These are phyloP conservation scores for honey bee (Apis mellifera) DNA, from an alignment of 1,140 invertebrate species.

Conservation along the genomic window DNA sequence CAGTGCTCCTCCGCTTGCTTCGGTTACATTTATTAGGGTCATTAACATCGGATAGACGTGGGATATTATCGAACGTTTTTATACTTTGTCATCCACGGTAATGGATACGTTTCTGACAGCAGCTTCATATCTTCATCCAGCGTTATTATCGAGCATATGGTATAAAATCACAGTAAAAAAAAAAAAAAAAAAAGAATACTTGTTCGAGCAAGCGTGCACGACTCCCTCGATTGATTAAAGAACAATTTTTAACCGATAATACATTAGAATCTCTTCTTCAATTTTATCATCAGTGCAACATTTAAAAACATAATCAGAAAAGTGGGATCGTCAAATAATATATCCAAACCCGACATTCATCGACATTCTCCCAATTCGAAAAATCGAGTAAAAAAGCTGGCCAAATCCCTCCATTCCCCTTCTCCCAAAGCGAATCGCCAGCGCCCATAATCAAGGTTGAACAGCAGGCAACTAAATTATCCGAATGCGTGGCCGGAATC, in stretches of 20 bases:
- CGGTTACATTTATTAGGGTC: constrained; percentile 79
- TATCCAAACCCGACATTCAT: too few relatives aligned
- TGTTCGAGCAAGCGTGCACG: background rate
- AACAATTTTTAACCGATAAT: background rate
- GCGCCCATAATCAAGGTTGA: background rate
- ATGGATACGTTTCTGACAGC: constrained; percentile 41
- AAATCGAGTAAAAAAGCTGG: background rate
- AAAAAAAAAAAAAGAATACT: background rate
- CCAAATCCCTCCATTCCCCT: too few relatives aligned
- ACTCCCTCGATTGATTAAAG: background rate
- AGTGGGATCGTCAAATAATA: too few relatives aligned
- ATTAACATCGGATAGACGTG: constrained; percentile 79
- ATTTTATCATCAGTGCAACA: background rate
- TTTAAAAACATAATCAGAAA: too few relatives aligned
- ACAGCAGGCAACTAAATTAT: constrained; percentile 10
- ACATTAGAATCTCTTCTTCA: background rate
- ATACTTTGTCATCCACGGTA: constrained; percentile 30
- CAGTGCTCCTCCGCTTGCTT: constrained; percentile 75
- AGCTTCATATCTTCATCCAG: constrained; percentile 32
- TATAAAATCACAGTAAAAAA: background rate
- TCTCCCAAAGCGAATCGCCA: background rate
- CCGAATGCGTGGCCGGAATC: constrained; percentile 18
- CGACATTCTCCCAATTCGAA: background rate
- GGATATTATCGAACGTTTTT: constrained; percentile 58
- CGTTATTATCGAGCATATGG: background rate